These are phyloP conservation scores for Argyra leucocephala DNA, from an alignment of 2,888 invertebrate species.

Conservation along the genomic window DNA sequence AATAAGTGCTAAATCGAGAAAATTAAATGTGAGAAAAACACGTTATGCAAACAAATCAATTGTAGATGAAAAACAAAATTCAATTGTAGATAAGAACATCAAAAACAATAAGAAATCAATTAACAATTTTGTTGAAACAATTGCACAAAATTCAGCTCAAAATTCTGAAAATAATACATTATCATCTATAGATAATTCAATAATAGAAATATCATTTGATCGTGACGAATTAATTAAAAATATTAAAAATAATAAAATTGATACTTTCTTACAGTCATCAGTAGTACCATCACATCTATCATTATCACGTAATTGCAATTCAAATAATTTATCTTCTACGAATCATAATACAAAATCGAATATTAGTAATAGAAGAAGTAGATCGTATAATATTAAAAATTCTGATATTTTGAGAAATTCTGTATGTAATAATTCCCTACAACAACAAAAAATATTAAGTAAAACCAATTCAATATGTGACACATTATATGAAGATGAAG, in stretches of 20 bases:
- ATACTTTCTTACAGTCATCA: background rate
- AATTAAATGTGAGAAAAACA: too few species aligned
- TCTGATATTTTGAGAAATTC: background rate
- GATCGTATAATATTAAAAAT: too few species aligned
- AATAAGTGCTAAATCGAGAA: too few species aligned
- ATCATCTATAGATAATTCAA: background rate
- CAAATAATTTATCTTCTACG: too few species aligned
- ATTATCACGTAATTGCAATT: too few species aligned
- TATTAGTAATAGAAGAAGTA: too few species aligned
- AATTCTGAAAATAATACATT: background rate
- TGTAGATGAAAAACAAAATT: too few species aligned
- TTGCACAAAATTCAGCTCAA: background rate
- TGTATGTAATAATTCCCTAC: background rate
- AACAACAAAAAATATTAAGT: too few species aligned
- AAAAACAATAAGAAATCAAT: background rate
- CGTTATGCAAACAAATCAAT: too few species aligned
- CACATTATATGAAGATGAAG: background rate
- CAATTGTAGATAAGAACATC: too few species aligned
- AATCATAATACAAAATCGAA: too few species aligned
- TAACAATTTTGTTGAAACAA: background rate
- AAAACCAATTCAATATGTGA: background rate
- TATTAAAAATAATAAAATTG: background rate
- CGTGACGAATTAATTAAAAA: background rate
- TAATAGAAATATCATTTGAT: conserved; percentile 1
- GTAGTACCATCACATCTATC: too few species aligned